Base-by-base conservation (phyloP, 2,797 vertebrate genomes). In the Coranthus polyacanthus region DNA sequence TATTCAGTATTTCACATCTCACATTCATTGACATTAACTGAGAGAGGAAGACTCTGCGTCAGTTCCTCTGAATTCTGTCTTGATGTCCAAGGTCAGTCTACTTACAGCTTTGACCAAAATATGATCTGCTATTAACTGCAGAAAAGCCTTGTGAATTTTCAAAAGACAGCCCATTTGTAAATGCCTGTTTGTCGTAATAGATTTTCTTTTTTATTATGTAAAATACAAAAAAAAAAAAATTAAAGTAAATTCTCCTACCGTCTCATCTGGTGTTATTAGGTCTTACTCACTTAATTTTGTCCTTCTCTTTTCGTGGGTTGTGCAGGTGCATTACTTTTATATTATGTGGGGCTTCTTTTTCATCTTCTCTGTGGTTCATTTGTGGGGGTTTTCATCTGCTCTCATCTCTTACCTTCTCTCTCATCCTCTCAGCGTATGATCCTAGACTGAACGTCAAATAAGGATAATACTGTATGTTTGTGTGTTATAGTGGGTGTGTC, bases 181-280 rank as follows among this genome's bases (percentile, higher is more conserved):
- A 72, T 69, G 21, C 10, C 8, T 37, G 16, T 69, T 73, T 71
- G 34, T 59, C 21, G 24, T 60, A 68, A 64, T 68, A 60, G 54
- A 62, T 72, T 62, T 68, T 16, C 1, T 50, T 46, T 37, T 67
- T 55, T 57, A 54, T 47, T 54, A 24, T 36, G 10, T n/a, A n/a
- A n/a, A 39, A 34, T 39, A 78, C 17, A 56, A 32, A 56, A 43
- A 39, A 15, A 52, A 18, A 17, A 4, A 34, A 37, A 24, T 59
- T 47, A 12, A 22, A 37, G 45, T 51, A 16, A 29, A 34, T 45
- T 42, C 22, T 54, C 43, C 18, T 20, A 2, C 36, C 13, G 12
- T 50, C 26, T 51, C 20, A 50, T 76, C 17, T 72, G 15, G 12
- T 42, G 18, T 58, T 17, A 55, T 53, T 58, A 34, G 32, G 45